Evolutionary conservation across 2,888 invertebrate genomes (phyloP), one percentile per base, ranked within the genome.

Genomic region (Chromoteleia sp.): DNA sequence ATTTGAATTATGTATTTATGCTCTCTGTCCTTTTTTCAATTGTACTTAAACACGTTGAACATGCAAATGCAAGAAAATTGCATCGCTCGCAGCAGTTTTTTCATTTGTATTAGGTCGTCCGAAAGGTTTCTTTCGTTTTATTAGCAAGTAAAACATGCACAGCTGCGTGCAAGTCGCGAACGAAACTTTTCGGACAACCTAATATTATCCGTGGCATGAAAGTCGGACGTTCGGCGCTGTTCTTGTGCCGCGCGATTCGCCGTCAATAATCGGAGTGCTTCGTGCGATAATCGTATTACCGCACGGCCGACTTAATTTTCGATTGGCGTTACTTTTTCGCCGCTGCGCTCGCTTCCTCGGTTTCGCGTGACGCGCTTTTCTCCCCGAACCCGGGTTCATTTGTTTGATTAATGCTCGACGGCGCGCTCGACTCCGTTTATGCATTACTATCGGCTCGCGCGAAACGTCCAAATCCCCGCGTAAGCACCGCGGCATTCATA

Each of bases 321-420:
- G 33, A 68, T 56, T 25, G 68, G 33, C 45, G 36, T 45, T 54
- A 63, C 48, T 56, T 56, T 68, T 56, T 33, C 15, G n/a, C 6
- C 15, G 50, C 1, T 10, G 10, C 17, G 29, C 30, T 4, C 15
- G 17, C 21, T 25, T 39, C 52, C 65, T 29, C 15, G 30, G 30
- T 45, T 68, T 67, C 68, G 68, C 68, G 68, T 68, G 56, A 68
- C 68, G 29, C 54, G 43, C 33, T 17, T 36, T 33, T 33, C 45
- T 33, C 36, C 15, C 65, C 52, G 52, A 29, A 12, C 25, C 8
- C 25, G 43, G 5, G n/a, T 45, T 68, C 56, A 45, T 68, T 56
- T 45, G 45, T 36, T 45, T 68, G 68, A 68, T 56, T 68, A 68
- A 68, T 68, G 56, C 17, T 43, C 6, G 8, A n/a, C 41, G 52